Evolutionary conservation across 1,140 invertebrate species (phyloP).

Genomic region (Amyelois transitella): DNA sequence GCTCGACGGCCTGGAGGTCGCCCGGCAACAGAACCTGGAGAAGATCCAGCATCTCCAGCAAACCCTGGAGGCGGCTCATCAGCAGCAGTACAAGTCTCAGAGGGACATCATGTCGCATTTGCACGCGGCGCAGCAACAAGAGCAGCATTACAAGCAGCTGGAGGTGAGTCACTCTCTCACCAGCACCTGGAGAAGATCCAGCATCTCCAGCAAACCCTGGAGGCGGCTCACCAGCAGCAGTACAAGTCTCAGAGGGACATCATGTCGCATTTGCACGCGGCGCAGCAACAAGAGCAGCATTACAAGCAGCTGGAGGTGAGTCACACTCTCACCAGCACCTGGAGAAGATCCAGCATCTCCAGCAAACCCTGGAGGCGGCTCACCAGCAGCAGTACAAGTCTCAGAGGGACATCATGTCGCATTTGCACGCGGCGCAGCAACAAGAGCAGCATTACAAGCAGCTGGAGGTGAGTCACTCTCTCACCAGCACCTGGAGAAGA

Average conservation of each 20-base stretch:
- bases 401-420: conserved; percentile 80
- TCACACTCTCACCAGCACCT: conserved; percentile 28
- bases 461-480: conserved; percentile 75
- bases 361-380: conserved; percentile 83
- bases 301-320: conserved; percentile 82
- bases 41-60: conserved; percentile 78
- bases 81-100: conserved; percentile 84
- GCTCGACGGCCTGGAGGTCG: conserved; percentile 63
- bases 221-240: conserved; percentile 84
- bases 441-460: conserved; percentile 86
- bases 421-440: conserved; percentile 84
- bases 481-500: conserved; percentile 54
- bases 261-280: conserved; percentile 81
- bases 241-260: conserved; percentile 84
- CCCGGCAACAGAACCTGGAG: conserved; percentile 67
- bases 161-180: conserved; percentile 73
- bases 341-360: conserved; percentile 75
- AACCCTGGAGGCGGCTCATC: conserved; percentile 83
- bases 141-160: conserved; percentile 84
- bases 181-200: conserved; percentile 61
- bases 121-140: conserved; percentile 85
- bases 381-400: conserved; percentile 85
- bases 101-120: conserved; percentile 81
- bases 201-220: conserved; percentile 81
- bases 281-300: conserved; percentile 86